phyloP scores from a whole-genome alignment of 2,797 vertebrate species.

The Peromyscus eremicus region DNA sequence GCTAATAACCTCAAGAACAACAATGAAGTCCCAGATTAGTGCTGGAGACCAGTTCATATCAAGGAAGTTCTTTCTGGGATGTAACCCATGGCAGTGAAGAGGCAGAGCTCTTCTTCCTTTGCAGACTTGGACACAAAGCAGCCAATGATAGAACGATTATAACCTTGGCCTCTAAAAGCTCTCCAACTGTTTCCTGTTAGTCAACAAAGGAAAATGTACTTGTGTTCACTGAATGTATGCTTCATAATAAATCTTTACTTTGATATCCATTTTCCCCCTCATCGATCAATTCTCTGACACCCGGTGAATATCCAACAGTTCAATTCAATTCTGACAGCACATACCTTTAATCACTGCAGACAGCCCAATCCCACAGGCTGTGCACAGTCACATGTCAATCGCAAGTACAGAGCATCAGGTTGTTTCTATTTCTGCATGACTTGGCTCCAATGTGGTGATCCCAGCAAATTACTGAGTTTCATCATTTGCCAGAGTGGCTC shows the following conservation, averaged over 20 bases:
- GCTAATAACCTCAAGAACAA: not conserved
- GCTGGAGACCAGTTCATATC: not conserved
- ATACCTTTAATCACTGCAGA: not conserved
- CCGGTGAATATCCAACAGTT: not conserved
- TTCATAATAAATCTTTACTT: not conserved
- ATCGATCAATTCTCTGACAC: not conserved
- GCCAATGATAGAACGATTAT: not conserved
- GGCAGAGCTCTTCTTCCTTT: not conserved
- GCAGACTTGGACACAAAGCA: not conserved
- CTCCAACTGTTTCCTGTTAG: not conserved
- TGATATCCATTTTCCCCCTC: not conserved
- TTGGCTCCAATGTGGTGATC: not conserved
- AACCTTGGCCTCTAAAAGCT: not conserved
- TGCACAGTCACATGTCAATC: not conserved
- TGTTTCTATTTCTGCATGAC: not conserved
- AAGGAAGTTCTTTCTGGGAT: not conserved
- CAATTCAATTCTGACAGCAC: not conserved
- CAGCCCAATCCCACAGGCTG: not conserved
- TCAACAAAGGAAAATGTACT: not conserved
- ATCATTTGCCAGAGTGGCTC: not conserved
- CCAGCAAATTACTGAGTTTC: not conserved
- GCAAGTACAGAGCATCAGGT: not conserved
- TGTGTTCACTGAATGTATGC: not conserved
- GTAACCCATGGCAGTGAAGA: not conserved
- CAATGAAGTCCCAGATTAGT: not conserved